Conservation (phyloP, 2,888 invertebrate genomes). For the Pristionchus exspectatus region DNA sequence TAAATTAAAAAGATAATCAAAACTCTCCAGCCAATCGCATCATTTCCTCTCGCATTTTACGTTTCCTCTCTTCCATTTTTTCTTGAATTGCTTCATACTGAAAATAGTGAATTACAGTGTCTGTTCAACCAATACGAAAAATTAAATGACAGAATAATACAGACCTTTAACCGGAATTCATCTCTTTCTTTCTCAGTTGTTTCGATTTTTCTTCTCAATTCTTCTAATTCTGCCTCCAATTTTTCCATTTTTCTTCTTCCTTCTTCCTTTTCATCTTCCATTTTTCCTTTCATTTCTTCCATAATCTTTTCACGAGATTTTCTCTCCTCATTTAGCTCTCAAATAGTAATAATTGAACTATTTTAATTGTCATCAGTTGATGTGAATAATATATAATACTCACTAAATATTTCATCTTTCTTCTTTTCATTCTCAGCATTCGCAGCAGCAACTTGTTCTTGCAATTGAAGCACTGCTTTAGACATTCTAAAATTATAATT, state of each 20-base stretch:
- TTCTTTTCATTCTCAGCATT: slow-evolving; percentile 47
- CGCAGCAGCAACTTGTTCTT: slow-evolving; percentile 39
- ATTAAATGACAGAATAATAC: not conserved
- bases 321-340: slow-evolving; percentile 46
- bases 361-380: not conserved
- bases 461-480: slow-evolving; percentile 51
- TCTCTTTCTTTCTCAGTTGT: slow-evolving; percentile 38
- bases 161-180: not conserved
- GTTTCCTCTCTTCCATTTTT: slow-evolving; percentile 37
- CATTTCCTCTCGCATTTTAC: slow-evolving; percentile 51
- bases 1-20: not conserved
- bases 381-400: not conserved
- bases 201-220: not conserved
- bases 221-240: not conserved
- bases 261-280: slow-evolving; percentile 2
- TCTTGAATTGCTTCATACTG: slow-evolving; percentile 22
- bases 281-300: slow-evolving; percentile 25
- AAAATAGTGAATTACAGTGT: not conserved
- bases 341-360: not conserved
- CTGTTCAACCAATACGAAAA: not conserved
- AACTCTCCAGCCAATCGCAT: slow-evolving; percentile 43
- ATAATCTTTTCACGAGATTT: slow-evolving; percentile 25
- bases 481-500: slow-evolving; percentile 47
- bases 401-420: slow-evolving; percentile 54
- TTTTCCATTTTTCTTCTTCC: not conserved